Percentiles rank a stretch among this genome's conserved stretches.
Evolutionary conservation across 2,113 vertebrate genomes (phyloP).

Genomic region (Anolis sagrei): DNA sequence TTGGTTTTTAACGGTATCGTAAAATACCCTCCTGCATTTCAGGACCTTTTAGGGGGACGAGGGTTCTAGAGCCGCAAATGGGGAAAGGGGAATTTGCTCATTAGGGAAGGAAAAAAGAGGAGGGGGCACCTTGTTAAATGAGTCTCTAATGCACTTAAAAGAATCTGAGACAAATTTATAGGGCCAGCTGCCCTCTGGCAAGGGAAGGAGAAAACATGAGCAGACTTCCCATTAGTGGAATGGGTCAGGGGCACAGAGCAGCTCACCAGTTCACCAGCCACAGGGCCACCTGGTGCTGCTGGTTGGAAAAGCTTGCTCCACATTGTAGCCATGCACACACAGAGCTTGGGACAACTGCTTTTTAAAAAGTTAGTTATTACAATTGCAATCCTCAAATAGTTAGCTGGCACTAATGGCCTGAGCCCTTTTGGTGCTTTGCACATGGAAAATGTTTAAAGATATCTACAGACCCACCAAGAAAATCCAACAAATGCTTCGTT

Average conservation of each 20-base stretch:
- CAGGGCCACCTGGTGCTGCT: neutral
- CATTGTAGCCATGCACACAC: too few relatives aligned
- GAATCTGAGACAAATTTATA: neutral
- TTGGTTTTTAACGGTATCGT: slow-evolving; percentile 37
- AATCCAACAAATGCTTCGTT: too few relatives aligned
- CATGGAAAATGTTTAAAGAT: too few relatives aligned
- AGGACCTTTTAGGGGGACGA: slow-evolving; percentile 51
- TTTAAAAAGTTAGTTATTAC: too few relatives aligned
- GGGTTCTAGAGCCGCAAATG: slow-evolving; percentile 44
- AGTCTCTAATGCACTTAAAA: slow-evolving; percentile 13
- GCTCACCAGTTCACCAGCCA: neutral
- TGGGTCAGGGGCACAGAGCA: too few relatives aligned
- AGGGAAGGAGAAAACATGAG: neutral
- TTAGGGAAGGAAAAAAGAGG: slow-evolving; percentile 14
- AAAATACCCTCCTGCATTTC: slow-evolving; percentile 48
- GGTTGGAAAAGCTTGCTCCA: too few relatives aligned
- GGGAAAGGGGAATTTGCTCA: slow-evolving; percentile 50
- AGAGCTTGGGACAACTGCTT: too few relatives aligned
- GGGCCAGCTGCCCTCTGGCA: rapidly evolving
- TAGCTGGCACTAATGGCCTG: too few relatives aligned
- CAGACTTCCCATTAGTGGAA: neutral
- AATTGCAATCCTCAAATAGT: too few relatives aligned
- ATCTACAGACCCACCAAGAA: too few relatives aligned
- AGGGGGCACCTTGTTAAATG: slow-evolving; percentile 19
- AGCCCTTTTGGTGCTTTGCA: too few relatives aligned